Percentiles rank a stretch among this genome's conserved stretches.
Conservation (phyloP, 2,797 vertebrate species). For the Aphelocoma californica region DNA sequence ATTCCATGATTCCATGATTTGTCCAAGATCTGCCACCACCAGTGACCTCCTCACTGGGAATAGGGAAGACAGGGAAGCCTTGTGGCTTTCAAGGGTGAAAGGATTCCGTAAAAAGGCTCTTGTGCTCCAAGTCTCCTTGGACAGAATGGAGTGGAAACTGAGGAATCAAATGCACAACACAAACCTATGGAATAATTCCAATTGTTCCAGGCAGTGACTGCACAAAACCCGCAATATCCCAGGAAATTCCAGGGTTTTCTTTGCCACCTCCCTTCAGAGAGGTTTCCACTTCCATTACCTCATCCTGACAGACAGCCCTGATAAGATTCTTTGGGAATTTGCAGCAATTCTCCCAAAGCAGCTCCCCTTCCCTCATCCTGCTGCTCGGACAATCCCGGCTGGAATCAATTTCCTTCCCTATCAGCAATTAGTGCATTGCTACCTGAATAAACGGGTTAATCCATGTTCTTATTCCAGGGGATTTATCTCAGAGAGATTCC, state of each 20-base stretch:
- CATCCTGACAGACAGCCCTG: accelerated
- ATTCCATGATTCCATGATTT: not conserved
- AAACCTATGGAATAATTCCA: not conserved
- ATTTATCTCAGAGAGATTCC: not conserved
- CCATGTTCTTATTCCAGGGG: not conserved
- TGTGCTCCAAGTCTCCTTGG: accelerated
- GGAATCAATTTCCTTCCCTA: not conserved
- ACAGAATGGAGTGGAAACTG: accelerated
- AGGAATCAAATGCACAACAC: not conserved
- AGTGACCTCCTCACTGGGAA: accelerated
- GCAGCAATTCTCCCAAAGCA: not conserved
- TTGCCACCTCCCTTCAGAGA: not conserved
- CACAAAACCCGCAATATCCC: accelerated
- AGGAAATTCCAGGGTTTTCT: not conserved
- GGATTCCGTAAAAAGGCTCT: not conserved
- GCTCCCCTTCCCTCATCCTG: accelerated
- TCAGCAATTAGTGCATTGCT: not conserved
- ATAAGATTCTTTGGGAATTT: accelerated
- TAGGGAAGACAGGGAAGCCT: not conserved
- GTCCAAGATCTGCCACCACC: not conserved
- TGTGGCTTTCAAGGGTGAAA: too few species aligned
- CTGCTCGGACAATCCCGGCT: not conserved
- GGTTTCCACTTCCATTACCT: not conserved
- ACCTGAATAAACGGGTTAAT: too few species aligned
- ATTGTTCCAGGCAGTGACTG: not conserved